Base-by-base conservation (phyloP, 2,888 invertebrate genomes). In the Cryptus armator region DNA sequence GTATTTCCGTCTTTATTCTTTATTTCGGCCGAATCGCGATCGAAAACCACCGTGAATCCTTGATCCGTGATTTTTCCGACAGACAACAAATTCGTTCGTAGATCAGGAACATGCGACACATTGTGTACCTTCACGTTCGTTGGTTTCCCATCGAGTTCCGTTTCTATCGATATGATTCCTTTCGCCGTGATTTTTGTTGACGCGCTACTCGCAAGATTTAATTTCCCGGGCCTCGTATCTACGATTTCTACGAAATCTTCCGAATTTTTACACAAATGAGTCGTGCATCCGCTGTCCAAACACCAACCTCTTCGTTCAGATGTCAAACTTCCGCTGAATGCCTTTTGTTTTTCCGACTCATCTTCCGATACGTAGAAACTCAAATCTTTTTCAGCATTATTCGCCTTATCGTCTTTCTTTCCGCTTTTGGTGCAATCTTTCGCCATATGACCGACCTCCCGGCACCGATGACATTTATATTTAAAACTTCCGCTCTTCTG, bases 31-130 rank as follows among this genome's bases (percentile, higher is more conserved):
- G 2, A 32, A 46, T 62, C 48, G 4, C 46, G 56, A 3, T 64
- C 32, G 62, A 84, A 84, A n/a, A 48, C 14, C n/a, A 84, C 75
- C 5, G 37, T 48, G 19, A 24, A 56, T 4, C 56, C 78, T 9
- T 44, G 29, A 37, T 86, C 77, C 1, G 76, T 67, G 2, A 79
- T 75, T 53, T 80, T 82, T 7, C 62, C 81, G 0, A 86, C 19
- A 0, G 83, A 87, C 16, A 86, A n/a, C 24, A 85, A 51, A 29
- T 86, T 86, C 5, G 68, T 76, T 7, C 84, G 46, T 5, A 87
- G 64, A 16, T 84, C 84, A 0, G 81, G 85, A 4, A 84, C 84
- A 37, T 75, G 74, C 2, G 44, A 53, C 3, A 32, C 56, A 37
- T 72, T 44, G 2, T 29, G 7, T 0, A 81, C 3, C 12, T 56